phyloP scores from a whole-genome alignment of 2,888 invertebrate species.

The Brachynemurus nebulosus region DNA sequence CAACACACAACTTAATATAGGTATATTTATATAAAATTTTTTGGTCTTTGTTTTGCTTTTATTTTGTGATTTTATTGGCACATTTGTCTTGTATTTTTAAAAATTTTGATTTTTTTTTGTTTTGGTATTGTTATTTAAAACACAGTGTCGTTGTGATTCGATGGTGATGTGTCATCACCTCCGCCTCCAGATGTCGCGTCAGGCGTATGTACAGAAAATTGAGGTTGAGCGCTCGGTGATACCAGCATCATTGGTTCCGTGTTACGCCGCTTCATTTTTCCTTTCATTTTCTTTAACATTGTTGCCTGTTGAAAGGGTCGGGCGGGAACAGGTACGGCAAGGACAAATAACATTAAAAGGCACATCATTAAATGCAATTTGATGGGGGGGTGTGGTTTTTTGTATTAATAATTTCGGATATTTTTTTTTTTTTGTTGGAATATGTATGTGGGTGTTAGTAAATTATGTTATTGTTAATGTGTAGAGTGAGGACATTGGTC shows the following conservation, averaged over 20 bases:
- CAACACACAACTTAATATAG: neutral
- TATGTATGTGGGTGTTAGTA: too few relatives aligned
- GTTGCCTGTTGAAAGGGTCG: conserved; percentile 70
- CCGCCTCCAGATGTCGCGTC: conserved; percentile 18
- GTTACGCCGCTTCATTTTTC: conserved; percentile 93
- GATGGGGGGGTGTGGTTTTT: too few relatives aligned
- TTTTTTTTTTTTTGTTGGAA: too few relatives aligned
- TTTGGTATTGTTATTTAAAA: conserved; percentile 23
- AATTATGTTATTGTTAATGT: too few relatives aligned
- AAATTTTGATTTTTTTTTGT: neutral
- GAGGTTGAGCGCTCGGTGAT: conserved; percentile 35
- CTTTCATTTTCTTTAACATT: conserved; percentile 97
- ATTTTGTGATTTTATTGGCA: neutral
- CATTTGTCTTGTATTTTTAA: neutral
- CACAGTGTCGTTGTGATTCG: conserved; percentile 31
- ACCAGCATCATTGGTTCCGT: conserved; percentile 68
- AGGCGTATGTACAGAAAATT: conserved; percentile 30
- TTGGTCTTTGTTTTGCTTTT: too few relatives aligned
- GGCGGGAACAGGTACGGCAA: neutral
- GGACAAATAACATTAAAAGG: neutral
- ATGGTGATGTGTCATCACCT: conserved; percentile 32
- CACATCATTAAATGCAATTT: too few relatives aligned
- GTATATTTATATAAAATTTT: neutral
- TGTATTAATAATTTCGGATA: too few relatives aligned
- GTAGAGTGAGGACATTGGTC: too few relatives aligned